Evolutionary conservation across 2,888 invertebrate genomes (phyloP).

Genomic region (Craniophora ligustri): DNA sequence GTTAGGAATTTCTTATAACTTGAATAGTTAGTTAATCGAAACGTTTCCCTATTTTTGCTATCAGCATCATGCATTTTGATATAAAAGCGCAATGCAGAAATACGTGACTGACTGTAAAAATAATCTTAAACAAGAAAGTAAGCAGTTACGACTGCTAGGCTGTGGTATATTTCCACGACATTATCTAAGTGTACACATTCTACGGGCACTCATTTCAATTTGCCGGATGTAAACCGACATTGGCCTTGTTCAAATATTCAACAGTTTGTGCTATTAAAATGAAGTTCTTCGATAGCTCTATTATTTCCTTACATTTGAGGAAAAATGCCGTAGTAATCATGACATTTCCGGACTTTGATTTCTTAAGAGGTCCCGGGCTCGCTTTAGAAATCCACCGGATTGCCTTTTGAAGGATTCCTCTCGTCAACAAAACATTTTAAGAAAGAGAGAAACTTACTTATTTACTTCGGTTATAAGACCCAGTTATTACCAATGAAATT

Average conservation of each 20-base stretch:
- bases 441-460: too few relatives aligned
- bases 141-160: not conserved
- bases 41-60: not conserved
- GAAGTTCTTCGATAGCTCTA: not conserved
- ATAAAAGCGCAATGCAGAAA: not conserved
- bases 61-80: too few relatives aligned
- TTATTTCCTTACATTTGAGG: too few relatives aligned
- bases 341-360: too few relatives aligned
- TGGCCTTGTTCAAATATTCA: not conserved
- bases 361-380: too few relatives aligned
- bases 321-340: too few relatives aligned
- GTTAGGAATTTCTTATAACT: too few relatives aligned
- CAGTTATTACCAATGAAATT: too few relatives aligned
- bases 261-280: not conserved
- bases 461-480: too few relatives aligned
- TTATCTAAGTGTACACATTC: slow-evolving; percentile 1
- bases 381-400: too few relatives aligned
- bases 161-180: not conserved
- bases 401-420: too few relatives aligned
- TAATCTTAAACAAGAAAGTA: not conserved
- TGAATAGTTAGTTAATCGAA: not conserved
- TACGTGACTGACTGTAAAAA: slow-evolving; percentile 4
- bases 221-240: not conserved
- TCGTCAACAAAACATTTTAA: too few relatives aligned
- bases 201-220: not conserved